Evolutionary conservation across 2,888 invertebrate species (phyloP).

Genomic region (Drosophila mulleri): DNA sequence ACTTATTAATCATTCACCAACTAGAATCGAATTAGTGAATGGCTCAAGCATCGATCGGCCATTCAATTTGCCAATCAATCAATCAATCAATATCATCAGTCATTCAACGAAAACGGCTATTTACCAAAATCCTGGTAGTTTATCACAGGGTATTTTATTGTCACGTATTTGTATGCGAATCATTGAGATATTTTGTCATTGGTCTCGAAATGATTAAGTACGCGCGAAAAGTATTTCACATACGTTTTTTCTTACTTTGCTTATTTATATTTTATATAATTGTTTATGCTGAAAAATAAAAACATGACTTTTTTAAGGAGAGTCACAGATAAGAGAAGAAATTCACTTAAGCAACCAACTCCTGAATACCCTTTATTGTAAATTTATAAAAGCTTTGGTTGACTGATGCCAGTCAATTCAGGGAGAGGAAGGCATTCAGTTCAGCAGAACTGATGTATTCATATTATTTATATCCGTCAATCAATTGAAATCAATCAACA

Average conservation of each 20-base stretch:
- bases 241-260: constrained; percentile 7
- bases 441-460: too few relatives aligned
- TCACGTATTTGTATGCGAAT: neutral
- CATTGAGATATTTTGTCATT: neutral
- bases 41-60: neutral
- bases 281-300: constrained; percentile 49
- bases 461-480: neutral
- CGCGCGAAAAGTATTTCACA: constrained; percentile 36
- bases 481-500: neutral
- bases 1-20: neutral
- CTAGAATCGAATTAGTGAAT: too few relatives aligned
- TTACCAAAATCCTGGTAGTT: neutral
- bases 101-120: neutral
- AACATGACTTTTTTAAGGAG: constrained; percentile 20
- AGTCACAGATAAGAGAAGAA: neutral
- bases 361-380: constrained; percentile 16
- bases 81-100: neutral
- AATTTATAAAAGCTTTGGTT: neutral
- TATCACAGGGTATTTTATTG: constrained; percentile 21
- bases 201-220: constrained; percentile 29
- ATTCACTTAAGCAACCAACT: neutral
- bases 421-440: too few relatives aligned
- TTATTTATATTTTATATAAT: constrained; percentile 53
- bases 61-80: neutral
- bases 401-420: neutral